A percentile compares a stretch with the other conserved stretches of the same genome.
These are phyloP conservation scores for Nerophis ophidion DNA, from an alignment of 2,113 vertebrate species.

Conservation along the genomic window DNA sequence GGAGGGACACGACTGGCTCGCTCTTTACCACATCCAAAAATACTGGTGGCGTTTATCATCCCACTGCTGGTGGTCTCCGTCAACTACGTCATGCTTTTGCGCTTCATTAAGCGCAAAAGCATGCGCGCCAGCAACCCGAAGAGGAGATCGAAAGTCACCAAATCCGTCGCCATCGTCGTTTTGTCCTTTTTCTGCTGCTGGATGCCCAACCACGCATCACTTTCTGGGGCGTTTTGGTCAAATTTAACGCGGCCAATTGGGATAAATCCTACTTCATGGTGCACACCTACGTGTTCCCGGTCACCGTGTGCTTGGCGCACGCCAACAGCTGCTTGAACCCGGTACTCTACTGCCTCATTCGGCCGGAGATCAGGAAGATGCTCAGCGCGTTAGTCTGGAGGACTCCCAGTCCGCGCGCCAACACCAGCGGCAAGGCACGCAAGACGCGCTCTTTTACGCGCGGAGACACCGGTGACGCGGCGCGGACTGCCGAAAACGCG, in stretches of 20 bases:
- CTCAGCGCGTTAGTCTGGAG: slow-evolving; percentile 66
- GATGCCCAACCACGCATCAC: slow-evolving; percentile 75
- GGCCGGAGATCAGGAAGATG: slow-evolving; percentile 73
- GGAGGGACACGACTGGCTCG: slow-evolving; percentile 68
- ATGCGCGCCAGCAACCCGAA: slow-evolving; percentile 55
- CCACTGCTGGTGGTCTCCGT: slow-evolving; percentile 64
- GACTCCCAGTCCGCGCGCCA: slow-evolving; percentile 41
- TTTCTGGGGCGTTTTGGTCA: slow-evolving; percentile 77
- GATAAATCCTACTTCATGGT: slow-evolving; percentile 68
- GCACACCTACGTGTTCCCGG: slow-evolving; percentile 75
- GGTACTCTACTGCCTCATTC: slow-evolving; percentile 73
- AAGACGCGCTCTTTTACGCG: slow-evolving; percentile 55
- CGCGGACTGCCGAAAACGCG: slow-evolving; percentile 49
- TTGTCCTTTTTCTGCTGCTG: slow-evolving; percentile 70
- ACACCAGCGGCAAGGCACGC: slow-evolving; percentile 29
- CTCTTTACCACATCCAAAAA: slow-evolving; percentile 70
- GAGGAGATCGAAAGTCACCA: slow-evolving; percentile 61
- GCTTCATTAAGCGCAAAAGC: slow-evolving; percentile 63
- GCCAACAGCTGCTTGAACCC: slow-evolving; percentile 78
- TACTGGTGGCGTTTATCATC: slow-evolving; percentile 66
- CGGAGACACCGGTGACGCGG: slow-evolving; percentile 39
- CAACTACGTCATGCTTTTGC: slow-evolving; percentile 69
- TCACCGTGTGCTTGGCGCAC: slow-evolving; percentile 75
- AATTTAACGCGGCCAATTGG: slow-evolving; percentile 74
- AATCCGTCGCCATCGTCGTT: slow-evolving; percentile 63